Base-by-base conservation (phyloP, 2,888 invertebrate species). In the Idaea dimidiata region DNA sequence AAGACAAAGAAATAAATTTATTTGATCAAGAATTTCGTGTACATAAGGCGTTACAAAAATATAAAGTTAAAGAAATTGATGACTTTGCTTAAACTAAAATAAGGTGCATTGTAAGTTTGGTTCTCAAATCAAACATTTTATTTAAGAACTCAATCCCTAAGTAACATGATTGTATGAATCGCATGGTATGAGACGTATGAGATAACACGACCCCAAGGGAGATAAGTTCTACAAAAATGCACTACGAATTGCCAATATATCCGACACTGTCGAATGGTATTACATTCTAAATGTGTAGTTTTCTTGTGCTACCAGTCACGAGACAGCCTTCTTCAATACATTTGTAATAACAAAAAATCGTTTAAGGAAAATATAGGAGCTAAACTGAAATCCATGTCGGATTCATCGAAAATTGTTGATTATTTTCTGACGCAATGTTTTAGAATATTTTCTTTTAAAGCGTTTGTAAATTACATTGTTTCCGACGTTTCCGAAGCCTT, bases 201-300 rank as follows among this genome's bases (percentile, higher is more conserved):
- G 82, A 79, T 80, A 82, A 74, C 72, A 66, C 65, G 55, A 71
- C 72, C 79, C 64, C 74, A 54, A 58, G 78, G 76, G 81, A 74
- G 59, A n/a, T n/a, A n/a, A n/a, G 64, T 79, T 75, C 74, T 64
- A 75, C 72, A 71, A 79, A 80, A 79, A 80, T 79, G 77, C 77
- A 80, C 73, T 74, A 67, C 70, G 76, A 79, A 82, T 83, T 81
- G 80, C 76, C 82, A 82, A 84, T 83, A 81, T 76, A 76, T 76
- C 72, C 69, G 69, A 73, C 72, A 77, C 74, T 74, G 70, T 73
- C 68, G 73, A 63, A 66, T 65, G 63, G 70, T 78, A 79, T 78
- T 73, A 75, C 72, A 71, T 78, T 77, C 79, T 76, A 77, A 78
- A 77, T 75, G 10, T 43, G 43, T 43, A 75, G 67, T 66, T 65